Conservation (phyloP, 1,140 invertebrate genomes). For the Calephelis virginiensis region DNA sequence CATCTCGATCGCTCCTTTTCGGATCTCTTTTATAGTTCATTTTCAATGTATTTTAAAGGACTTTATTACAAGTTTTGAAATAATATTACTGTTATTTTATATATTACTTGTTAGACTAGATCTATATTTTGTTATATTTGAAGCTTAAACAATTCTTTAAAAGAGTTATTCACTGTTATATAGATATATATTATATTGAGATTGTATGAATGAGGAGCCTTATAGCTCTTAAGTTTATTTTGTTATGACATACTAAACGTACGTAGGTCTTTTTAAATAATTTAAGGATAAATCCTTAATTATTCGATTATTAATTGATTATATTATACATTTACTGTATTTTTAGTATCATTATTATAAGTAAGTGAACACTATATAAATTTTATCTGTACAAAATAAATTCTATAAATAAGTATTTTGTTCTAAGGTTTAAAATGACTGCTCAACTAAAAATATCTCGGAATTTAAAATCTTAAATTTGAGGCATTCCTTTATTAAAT, state of each 20-base stretch:
- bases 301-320: constrained; percentile 38
- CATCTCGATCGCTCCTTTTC: constrained; percentile 10
- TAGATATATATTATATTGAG: constrained; percentile 55
- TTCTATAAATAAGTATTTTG: constrained; percentile 74
- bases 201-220: constrained; percentile 64
- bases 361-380: constrained; percentile 36
- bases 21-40: constrained; percentile 1
- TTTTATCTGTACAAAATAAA: constrained; percentile 63
- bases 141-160: constrained; percentile 63
- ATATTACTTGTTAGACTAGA: constrained; percentile 62
- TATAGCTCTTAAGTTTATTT: constrained; percentile 63
- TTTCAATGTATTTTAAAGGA: constrained; percentile 18
- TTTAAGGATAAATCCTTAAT: constrained; percentile 51
- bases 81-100: constrained; percentile 53
- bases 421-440: constrained; percentile 70
- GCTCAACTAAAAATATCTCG: constrained; percentile 46
- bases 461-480: constrained; percentile 1
- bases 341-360: constrained; percentile 60
- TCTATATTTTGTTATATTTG: constrained; percentile 67
- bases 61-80: constrained; percentile 53
- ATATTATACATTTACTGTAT: constrained; percentile 39
- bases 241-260: constrained; percentile 51
- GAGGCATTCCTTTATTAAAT: not conserved
- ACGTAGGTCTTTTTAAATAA: constrained; percentile 41
- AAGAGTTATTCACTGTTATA: constrained; percentile 71